Evolutionary conservation across 2,888 invertebrate genomes (phyloP).

Genomic region (Nowickia ferox): DNA sequence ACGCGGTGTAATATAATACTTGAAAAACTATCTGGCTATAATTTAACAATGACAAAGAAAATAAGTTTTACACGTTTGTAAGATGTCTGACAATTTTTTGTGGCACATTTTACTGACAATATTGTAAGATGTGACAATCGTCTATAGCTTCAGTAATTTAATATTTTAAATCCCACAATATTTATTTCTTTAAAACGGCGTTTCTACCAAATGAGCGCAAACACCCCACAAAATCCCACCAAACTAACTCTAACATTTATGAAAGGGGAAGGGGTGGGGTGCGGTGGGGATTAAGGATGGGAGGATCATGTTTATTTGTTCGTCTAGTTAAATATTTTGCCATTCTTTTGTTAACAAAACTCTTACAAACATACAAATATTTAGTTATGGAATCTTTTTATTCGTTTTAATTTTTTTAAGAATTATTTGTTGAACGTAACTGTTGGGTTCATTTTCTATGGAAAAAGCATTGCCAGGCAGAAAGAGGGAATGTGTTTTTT

Average conservation of each 20-base stretch:
- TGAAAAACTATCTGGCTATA: no score
- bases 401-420: background rate
- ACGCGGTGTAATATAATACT: no score
- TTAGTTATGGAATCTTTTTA: constrained; percentile 27
- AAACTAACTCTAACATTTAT: no score
- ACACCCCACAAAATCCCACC: background rate
- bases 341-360: constrained; percentile 46
- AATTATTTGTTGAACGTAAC: constrained; percentile 18
- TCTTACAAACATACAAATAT: constrained; percentile 17
- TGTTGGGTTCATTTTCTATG: background rate
- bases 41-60: no score
- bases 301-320: constrained; percentile 20
- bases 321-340: constrained; percentile 39
- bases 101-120: no score
- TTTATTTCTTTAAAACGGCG: background rate
- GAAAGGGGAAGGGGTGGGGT: no score
- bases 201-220: background rate
- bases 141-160: no score
- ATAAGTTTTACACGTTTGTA: no score
- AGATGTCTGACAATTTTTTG: no score
- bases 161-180: no score
- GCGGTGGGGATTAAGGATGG: no score
- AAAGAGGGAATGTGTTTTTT: background rate
- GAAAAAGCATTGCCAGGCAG: background rate
- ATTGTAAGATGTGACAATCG: no score